Percentiles rank a stretch among this genome's conserved stretches.
These are phyloP conservation scores for Loriculus beryllinus DNA, from an alignment of 2,797 vertebrate species.

Conservation along the genomic window DNA sequence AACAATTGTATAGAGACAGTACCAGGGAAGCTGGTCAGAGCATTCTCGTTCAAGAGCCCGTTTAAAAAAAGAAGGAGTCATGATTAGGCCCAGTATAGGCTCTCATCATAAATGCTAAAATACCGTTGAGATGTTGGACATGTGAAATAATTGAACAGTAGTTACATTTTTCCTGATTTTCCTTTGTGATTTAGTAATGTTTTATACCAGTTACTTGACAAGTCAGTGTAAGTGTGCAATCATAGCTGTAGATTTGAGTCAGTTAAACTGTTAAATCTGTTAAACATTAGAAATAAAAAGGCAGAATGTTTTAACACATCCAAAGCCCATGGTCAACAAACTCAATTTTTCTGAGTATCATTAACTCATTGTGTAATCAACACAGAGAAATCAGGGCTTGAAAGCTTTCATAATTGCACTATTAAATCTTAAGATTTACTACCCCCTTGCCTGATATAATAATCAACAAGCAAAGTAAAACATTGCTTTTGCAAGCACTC, in stretches of 20 bases:
- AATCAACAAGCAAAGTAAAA: slow-evolving; percentile 30
- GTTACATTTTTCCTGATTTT: neutral
- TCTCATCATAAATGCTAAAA: neutral
- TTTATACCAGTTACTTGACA: neutral
- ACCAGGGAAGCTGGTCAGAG: neutral
- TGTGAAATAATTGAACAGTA: neutral
- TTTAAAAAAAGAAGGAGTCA: neutral
- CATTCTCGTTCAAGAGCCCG: neutral
- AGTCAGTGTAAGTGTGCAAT: neutral
- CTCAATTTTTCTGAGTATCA: neutral
- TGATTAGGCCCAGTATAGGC: neutral
- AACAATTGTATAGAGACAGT: neutral
- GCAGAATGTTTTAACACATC: neutral
- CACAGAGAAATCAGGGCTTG: neutral
- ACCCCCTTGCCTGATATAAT: neutral
- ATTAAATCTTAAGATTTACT: slow-evolving; percentile 48
- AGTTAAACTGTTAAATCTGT: neutral
- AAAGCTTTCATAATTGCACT: slow-evolving; percentile 30
- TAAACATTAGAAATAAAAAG: neutral
- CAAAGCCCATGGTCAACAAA: neutral
- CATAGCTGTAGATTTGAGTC: neutral
- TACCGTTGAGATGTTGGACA: neutral
- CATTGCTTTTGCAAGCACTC: neutral
- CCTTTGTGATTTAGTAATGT: neutral
- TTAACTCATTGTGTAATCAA: neutral